Conservation (phyloP, 2,888 invertebrate species). For the Epiblema foenella region DNA sequence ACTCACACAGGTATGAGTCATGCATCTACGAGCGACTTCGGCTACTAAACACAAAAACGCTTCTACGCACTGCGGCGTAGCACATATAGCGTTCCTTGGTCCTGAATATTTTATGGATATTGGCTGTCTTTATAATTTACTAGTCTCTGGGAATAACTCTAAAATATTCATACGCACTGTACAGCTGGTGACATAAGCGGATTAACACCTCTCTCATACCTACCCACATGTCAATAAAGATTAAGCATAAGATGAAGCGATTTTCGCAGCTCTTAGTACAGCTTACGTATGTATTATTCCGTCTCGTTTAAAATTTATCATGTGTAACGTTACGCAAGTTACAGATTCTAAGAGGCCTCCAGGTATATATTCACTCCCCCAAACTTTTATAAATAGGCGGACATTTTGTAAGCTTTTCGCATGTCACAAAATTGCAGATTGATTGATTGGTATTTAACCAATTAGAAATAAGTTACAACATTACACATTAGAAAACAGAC, state of each 20-base stretch:
- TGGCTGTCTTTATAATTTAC: no score
- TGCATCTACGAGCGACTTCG: no score
- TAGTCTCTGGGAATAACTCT: conserved; percentile 15
- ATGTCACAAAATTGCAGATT: not conserved
- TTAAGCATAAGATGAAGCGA: conserved; percentile 23
- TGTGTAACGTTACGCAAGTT: not conserved
- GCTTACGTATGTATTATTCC: conserved; percentile 15
- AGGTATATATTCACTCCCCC: not conserved
- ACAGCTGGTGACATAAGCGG: conserved; percentile 33
- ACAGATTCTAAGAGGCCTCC: not conserved
- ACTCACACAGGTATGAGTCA: no score
- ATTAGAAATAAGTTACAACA: not conserved
- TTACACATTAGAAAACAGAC: not conserved
- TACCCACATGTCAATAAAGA: conserved; percentile 35
- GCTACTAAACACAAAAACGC: no score
- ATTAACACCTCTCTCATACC: conserved; percentile 38
- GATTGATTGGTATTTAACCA: not conserved
- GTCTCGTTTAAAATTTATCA: conserved; percentile 7
- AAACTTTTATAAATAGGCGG: no score
- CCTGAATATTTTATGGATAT: no score
- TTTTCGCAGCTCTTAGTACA: conserved; percentile 10
- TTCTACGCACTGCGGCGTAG: no score
- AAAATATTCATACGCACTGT: conserved; percentile 33
- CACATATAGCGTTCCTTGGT: no score
- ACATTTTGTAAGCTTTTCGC: not conserved